Evolutionary conservation across 2,113 vertebrate genomes (phyloP), one percentile per base, ranked within the genome.

Genomic region (Gadus chalcogrammus): DNA sequence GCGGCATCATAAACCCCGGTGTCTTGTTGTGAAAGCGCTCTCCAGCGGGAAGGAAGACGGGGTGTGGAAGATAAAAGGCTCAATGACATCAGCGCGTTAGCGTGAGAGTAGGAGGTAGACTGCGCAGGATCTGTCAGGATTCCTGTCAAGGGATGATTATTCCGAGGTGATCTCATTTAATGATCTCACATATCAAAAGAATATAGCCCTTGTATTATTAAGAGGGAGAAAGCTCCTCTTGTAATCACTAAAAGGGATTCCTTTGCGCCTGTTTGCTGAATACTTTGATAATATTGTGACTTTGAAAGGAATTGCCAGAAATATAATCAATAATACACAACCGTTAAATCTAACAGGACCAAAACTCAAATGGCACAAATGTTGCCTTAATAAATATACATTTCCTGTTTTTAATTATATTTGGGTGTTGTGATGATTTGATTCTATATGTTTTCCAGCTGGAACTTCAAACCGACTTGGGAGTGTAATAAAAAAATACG

Each of bases 101-200:
- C 87, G 79, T 87, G 87, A 82, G 86, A 91, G 79, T 75, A 71
- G 3, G 71, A 70, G 70, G 80, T 83, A 71, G 76, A 77, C 81
- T 85, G 83, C 67, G 67, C 66, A 71, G 75, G 80, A 88, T 87
- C 84, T 80, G 70, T 85, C 82, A 62, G 73, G 80, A 72, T 74
- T 70, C 75, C 71, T 83, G 78, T 88, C 77, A 71, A 61, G 71
- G 64, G 66, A 84, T 84, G 82, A 91, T 89, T 86, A 76, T 71
- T 88, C 73, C 72, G 67, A 71, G 55, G 81, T 89, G 87, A 88
- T 71, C 80, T 89, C 78, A 91, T 90, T 81, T 85, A 79, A 87
- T 87, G 88, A 87, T 80, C 77, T 79, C 83, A 85, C 79, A 78
- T 84, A 85, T 79, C 62, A 64, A 71, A 74, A 71, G 83, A 82